Conservation (phyloP, 2,797 vertebrate species). For the Arnoldichthys spilopterus region DNA sequence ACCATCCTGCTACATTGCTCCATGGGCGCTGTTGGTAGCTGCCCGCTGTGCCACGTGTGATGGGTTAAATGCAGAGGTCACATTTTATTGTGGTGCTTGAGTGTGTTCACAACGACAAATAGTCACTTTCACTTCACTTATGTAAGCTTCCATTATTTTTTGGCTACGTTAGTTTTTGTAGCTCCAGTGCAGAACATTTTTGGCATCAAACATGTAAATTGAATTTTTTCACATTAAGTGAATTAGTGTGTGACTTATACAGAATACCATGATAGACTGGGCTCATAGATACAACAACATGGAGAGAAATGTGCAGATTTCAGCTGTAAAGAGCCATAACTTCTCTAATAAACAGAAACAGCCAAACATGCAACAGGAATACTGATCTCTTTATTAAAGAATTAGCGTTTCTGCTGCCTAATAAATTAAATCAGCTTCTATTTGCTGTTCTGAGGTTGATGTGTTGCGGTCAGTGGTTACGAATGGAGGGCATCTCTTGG, state of each 20-base stretch:
- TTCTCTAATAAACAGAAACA: constrained; percentile 89
- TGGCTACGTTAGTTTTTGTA: no score
- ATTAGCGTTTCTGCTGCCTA: constrained; percentile 87
- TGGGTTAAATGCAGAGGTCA: no score
- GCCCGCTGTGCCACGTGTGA: no score
- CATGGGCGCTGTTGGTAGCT: no score
- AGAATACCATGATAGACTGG: background rate
- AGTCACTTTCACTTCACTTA: no score
- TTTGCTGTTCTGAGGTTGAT: constrained; percentile 55
- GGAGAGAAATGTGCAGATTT: constrained; percentile 84
- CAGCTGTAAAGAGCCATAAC: constrained; percentile 95
- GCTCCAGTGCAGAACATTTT: background rate
- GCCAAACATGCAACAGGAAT: constrained; percentile 86
- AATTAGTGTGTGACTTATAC: constrained; percentile 88
- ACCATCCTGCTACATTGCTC: no score
- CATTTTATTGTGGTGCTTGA: no score
- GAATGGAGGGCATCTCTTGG: background rate
- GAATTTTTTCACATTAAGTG: constrained; percentile 41
- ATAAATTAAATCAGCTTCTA: constrained; percentile 82
- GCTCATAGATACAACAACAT: constrained; percentile 56
- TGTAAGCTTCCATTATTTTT: background rate
- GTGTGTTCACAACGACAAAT: no score
- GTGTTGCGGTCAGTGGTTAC: background rate
- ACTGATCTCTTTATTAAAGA: constrained; percentile 97
- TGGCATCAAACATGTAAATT: constrained; percentile 68